A percentile compares a stretch with the other conserved stretches of the same genome.
Conservation (phyloP, 2,797 vertebrate genomes). For the Urocyon cinereoargenteus region DNA sequence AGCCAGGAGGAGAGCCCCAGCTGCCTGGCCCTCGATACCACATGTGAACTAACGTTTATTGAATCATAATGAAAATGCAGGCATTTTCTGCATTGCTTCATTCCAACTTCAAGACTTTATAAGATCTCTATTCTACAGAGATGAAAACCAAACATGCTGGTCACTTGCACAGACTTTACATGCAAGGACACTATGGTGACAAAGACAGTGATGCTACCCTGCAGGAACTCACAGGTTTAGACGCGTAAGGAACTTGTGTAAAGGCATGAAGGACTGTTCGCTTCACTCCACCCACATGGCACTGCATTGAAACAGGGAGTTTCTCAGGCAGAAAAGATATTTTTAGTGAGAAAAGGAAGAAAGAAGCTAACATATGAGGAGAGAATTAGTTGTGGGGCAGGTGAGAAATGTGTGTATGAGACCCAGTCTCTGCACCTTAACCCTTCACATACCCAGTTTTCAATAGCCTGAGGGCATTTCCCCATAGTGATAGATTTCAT, state of each 20-base stretch:
- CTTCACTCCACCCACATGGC: not conserved
- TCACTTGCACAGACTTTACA: not conserved
- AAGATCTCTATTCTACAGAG: not conserved
- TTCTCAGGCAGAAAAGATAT: not conserved
- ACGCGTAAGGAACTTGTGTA: no score
- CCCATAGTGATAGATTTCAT: not conserved
- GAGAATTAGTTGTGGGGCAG: not conserved
- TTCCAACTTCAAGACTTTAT: not conserved
- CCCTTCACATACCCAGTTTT: not conserved
- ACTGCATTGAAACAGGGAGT: not conserved
- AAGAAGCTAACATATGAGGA: not conserved
- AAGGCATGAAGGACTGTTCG: not conserved
- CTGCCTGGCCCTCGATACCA: accelerated
- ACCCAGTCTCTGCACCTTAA: not conserved
- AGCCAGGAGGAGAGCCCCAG: not conserved
- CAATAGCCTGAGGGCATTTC: not conserved
- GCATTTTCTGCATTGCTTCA: not conserved
- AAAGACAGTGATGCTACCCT: not conserved
- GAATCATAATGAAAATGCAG: no score
- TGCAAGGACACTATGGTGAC: not conserved
- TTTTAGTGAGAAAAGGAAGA: not conserved
- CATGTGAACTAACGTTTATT: not conserved
- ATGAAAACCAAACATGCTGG: not conserved
- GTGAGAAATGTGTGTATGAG: not conserved
- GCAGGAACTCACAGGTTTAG: not conserved